phyloP scores from a whole-genome alignment of 2,113 vertebrate species.

The Sebastes fasciatus region DNA sequence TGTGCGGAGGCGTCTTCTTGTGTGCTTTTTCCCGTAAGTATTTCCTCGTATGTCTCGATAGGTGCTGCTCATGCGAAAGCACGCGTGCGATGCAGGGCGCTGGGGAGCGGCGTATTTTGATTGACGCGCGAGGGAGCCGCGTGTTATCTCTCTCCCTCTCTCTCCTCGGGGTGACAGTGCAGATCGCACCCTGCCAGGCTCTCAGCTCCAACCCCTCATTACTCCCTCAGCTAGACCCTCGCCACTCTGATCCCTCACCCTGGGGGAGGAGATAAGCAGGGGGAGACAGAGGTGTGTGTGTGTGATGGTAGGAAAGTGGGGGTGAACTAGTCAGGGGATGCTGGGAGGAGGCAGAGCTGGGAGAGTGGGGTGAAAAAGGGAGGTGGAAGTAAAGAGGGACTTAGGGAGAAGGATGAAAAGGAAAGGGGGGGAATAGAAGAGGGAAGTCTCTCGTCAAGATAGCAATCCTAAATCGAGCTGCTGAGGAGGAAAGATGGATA shows the following conservation, averaged over 20 bases:
- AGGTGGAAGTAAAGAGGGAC: conserved; percentile 55
- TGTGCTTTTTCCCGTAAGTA: conserved; percentile 22
- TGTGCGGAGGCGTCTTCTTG: conserved; percentile 22
- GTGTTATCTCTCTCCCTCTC: conserved; percentile 52
- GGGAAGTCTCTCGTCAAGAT: conserved; percentile 33
- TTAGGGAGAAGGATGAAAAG: conserved; percentile 41
- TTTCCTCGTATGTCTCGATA: conserved; percentile 40
- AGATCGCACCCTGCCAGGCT: conserved; percentile 71
- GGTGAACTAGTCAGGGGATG: conserved; percentile 40
- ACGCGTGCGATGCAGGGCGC: background rate
- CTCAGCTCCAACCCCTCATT: conserved; percentile 75
- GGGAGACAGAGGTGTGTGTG: conserved; percentile 41
- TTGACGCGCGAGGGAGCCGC: conserved; percentile 60
- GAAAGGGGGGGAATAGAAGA: background rate
- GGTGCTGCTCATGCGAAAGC: conserved; percentile 47
- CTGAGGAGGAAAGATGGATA: conserved; percentile 46
- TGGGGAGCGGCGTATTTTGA: conserved; percentile 41
- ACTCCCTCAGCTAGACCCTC: conserved; percentile 73
- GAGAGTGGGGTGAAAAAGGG: conserved; percentile 15
- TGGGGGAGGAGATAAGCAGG: conserved; percentile 69
- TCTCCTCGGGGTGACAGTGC: conserved; percentile 65
- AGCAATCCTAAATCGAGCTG: conserved; percentile 28
- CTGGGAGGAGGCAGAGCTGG: conserved; percentile 44
- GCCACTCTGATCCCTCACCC: conserved; percentile 78
- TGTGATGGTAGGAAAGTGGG: background rate